Base-by-base conservation (phyloP, 2,113 vertebrate genomes). In the Uria aalge region DNA sequence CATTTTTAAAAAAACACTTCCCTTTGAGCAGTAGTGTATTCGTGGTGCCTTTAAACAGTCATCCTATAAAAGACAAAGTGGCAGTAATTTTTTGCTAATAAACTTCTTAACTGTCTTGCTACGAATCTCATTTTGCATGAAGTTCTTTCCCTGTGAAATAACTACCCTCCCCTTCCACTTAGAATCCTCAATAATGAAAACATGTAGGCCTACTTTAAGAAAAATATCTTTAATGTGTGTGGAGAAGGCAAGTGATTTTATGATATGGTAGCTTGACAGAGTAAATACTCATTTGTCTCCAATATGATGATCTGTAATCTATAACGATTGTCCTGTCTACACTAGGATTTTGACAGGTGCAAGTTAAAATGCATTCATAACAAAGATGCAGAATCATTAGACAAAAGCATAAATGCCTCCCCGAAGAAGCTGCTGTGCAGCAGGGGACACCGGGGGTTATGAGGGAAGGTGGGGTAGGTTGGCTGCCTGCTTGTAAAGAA, bases 381-480 rank as follows among this genome's bases (percentile, higher is more conserved):
- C 0, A 0, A 69, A 79, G 34, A 47, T 3, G 2, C 13, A 41
- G 50, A 72, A 57, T 52, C 21, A 21, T 57, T 57, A 81, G 17
- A 40, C 22, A 41, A 41, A 86, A 74, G 17, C 22, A n/a, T 45
- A 50, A 86, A 73, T 27, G 27, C 15, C 23, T 52, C 10, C 16
- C 7, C 36, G 27, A 50, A 76, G 55, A 77, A 38, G 9, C 8
- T 66, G 9, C 29, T 76, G 15, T 75, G 53, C 52, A 76, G 22
- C 12, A 52, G 12, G 4, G 16, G 18, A 15, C 62, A 17, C 19
- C 11, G 14, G 2, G 3, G 2, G 1, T 38, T 43, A 22, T 41
- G 38, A 30, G 15, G 4, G 24, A 3, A 12, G 8, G 7, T 7
- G 1, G 4, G 1, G 2, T 53, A 72, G 47, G 1, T 2, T 82